phyloP scores from a whole-genome alignment of 2,888 invertebrate genomes.

The Ptychoptera contaminata region DNA sequence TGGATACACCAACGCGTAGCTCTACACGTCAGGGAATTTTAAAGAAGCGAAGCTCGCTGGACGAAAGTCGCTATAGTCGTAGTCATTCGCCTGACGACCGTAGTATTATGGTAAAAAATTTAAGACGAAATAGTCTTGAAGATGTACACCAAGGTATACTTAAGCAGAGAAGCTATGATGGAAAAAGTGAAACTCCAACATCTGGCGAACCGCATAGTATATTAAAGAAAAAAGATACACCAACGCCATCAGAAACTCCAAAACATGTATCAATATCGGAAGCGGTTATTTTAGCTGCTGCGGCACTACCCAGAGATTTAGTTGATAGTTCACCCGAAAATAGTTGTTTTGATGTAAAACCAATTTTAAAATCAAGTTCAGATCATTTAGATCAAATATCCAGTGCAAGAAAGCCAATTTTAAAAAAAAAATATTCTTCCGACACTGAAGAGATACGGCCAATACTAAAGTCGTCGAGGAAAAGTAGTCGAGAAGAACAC shows the following conservation, averaged over 20 bases:
- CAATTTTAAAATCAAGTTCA: constrained; percentile 55
- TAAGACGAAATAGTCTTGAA: constrained; percentile 29
- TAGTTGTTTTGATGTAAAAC: constrained; percentile 41
- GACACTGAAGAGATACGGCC: constrained; percentile 60
- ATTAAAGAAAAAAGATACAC: constrained; percentile 40
- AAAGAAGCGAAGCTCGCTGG: constrained; percentile 69
- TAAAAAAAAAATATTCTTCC: constrained; percentile 72
- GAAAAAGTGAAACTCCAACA: constrained; percentile 46
- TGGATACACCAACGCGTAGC: constrained; percentile 45
- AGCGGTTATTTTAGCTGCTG: constrained; percentile 29
- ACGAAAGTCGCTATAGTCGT: constrained; percentile 40
- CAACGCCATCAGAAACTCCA: constrained; percentile 28
- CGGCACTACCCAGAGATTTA: constrained; percentile 36
- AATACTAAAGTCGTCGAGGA: constrained; percentile 59
- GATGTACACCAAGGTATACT: constrained; percentile 56
- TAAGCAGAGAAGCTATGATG: constrained; percentile 60
- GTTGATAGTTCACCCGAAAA: constrained; percentile 24
- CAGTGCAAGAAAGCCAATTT: constrained; percentile 53
- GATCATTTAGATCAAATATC: constrained; percentile 44
- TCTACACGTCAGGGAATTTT: constrained; percentile 60
- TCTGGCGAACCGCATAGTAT: constrained; percentile 58
- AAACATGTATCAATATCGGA: constrained; percentile 32
- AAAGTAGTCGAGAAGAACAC: constrained; percentile 46
- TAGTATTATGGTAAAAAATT: constrained; percentile 27
- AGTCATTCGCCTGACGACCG: constrained; percentile 31